Evolutionary conservation across 2,888 invertebrate species (phyloP), one percentile per base, ranked within the genome.

Genomic region (Mystacides longicornis): DNA sequence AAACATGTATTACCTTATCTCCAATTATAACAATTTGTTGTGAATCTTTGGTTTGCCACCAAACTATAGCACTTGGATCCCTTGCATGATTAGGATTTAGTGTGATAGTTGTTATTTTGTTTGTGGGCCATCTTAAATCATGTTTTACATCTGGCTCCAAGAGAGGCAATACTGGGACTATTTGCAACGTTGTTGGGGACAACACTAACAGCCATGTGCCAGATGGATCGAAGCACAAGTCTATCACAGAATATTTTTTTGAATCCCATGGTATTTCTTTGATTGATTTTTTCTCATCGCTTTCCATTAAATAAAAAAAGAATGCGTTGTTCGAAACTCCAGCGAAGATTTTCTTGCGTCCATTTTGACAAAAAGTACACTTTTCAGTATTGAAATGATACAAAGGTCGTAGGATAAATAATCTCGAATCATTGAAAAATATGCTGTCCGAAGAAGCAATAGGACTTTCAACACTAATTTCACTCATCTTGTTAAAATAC

Each of bases 211-310:
- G 73, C 88, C 89, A 89, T 43, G 85, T 83, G 53, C 90, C 91
- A 57, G 85, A 81, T 1, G 89, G 87, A 72, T 92, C 90, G 71
- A 93, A 92, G 69, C 90, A 89, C 68, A 91, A 75, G 66, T 84
- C 84, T 67, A 84, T 79, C 56, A 86, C 79, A 33, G 72, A 74
- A 68, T 75, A 75, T 60, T 75, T 74, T 22, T 71, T 56, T 60
- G 74, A 75, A 66, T 76, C 75, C 77, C 77, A 77, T 61, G 75
- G 73, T 62, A 57, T 57, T 49, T 57, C 57, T 49, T 57, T 57
- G 3, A 54, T 52, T 14, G 51, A 48, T 42, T 50, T 54, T 23
- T 57, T 72, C 2, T 67, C 66, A 60, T 72, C 72, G 3, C 71
- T 64, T 64, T 72, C 68, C 43, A 77, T 71, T 58, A 72, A 74